A percentile compares a stretch with the other conserved stretches of the same genome.
These are phyloP conservation scores for Octodon degus DNA, from an alignment of 2,113 vertebrate genomes.

Conservation along the genomic window DNA sequence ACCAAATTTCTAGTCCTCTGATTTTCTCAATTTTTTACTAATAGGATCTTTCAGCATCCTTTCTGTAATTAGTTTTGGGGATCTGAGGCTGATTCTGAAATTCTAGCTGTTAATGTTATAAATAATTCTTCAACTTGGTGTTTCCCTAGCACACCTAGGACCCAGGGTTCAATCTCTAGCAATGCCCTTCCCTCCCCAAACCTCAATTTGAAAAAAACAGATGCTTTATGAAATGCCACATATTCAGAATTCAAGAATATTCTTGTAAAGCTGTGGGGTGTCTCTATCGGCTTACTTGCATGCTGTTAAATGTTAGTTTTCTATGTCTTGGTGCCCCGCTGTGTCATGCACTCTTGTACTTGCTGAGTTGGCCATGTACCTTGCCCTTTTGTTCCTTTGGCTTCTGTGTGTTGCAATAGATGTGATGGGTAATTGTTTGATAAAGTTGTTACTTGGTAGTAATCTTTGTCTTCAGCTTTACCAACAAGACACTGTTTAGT, in stretches of 20 bases:
- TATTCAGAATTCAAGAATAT: constrained; percentile 46
- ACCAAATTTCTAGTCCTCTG: not conserved
- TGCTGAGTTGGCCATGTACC: constrained; percentile 75
- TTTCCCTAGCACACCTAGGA: not conserved
- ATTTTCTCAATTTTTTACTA: not conserved
- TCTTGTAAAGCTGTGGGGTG: constrained; percentile 45
- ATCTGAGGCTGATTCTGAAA: constrained; percentile 40
- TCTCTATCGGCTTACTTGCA: not conserved
- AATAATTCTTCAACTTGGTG: constrained; percentile 18
- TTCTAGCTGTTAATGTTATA: constrained; percentile 26
- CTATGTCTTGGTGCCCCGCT: constrained; percentile 40
- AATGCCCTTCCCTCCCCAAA: not conserved
- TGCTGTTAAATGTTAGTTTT: constrained; percentile 56
- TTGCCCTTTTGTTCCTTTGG: constrained; percentile 69
- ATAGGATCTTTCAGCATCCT: not conserved
- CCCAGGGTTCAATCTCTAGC: not conserved
- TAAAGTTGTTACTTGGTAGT: constrained; percentile 54
- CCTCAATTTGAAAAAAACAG: not conserved
- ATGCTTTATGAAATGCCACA: constrained; percentile 31
- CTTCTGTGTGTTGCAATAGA: constrained; percentile 43
- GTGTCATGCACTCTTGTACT: not conserved
- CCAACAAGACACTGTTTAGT: constrained; percentile 42
- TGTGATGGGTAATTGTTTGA: constrained; percentile 24
- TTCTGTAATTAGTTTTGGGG: not conserved
- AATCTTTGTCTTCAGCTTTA: constrained; percentile 61